Conservation (phyloP, 2,797 vertebrate species). For the Anas capensis region DNA sequence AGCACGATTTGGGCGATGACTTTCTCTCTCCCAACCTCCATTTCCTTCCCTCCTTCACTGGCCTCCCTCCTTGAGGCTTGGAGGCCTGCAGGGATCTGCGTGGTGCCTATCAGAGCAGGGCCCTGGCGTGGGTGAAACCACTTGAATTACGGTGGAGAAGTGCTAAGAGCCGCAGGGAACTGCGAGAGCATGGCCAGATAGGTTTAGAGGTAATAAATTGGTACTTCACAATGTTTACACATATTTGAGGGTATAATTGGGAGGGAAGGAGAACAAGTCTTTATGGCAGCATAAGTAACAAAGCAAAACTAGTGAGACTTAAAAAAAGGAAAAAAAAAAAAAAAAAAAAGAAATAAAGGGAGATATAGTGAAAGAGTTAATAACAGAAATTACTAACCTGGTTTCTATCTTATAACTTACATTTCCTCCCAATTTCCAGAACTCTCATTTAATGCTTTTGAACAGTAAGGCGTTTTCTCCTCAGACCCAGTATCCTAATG, state of each 20-base stretch:
- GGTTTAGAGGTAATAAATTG: not conserved
- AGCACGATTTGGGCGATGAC: not conserved
- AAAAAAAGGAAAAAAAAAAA: too few species aligned
- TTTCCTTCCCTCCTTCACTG: not conserved
- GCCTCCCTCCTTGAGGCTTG: not conserved
- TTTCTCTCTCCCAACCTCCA: not conserved
- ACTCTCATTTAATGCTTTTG: not conserved
- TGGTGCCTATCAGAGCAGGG: not conserved
- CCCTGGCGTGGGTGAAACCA: not conserved
- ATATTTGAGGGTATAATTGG: not conserved
- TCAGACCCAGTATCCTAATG: not conserved
- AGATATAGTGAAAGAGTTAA: not conserved
- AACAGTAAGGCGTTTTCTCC: not conserved
- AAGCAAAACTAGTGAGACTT: not conserved
- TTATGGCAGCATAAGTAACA: not conserved
- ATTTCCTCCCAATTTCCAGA: not conserved
- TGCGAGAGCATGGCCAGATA: not conserved
- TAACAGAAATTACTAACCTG: not conserved
- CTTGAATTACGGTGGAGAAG: not conserved
- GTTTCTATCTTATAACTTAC: not conserved
- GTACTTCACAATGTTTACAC: not conserved
- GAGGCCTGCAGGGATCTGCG: not conserved
- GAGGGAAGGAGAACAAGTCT: constrained; percentile 16
- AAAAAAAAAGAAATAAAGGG: not conserved
- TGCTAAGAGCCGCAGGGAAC: not conserved